Conservation (phyloP, 2,797 vertebrate species). For the Avahi laniger region DNA sequence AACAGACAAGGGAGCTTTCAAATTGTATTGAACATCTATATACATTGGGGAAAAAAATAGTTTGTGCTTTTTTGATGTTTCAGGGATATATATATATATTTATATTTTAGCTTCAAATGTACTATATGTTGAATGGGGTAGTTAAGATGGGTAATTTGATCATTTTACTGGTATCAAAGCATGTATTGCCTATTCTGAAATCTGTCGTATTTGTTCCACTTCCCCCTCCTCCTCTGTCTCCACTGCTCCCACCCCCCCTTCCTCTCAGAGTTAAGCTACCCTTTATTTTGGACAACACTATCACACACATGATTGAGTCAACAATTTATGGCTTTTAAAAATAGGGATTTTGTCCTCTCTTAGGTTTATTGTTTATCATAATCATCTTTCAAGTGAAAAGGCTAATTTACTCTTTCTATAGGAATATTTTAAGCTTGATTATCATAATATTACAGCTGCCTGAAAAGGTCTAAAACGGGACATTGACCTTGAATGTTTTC, state of each 20-base stretch:
- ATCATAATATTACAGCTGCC: slow-evolving; percentile 87
- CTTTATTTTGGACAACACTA: slow-evolving; percentile 67
- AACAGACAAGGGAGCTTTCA: slow-evolving; percentile 13
- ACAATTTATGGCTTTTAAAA: slow-evolving; percentile 75
- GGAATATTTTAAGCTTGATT: slow-evolving; percentile 88
- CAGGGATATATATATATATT: neutral
- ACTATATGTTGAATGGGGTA: neutral
- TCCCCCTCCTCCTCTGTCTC: neutral
- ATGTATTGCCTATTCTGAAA: slow-evolving; percentile 1
- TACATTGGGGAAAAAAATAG: neutral
- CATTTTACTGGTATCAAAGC: slow-evolving; percentile 6
- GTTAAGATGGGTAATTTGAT: slow-evolving; percentile 16
- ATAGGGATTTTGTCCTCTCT: slow-evolving; percentile 76
- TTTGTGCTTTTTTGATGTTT: neutral
- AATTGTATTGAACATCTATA: neutral
- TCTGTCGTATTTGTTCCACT: neutral
- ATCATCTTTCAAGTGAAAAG: slow-evolving; percentile 87
- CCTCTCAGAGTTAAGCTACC: neutral
- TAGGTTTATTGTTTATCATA: slow-evolving; percentile 85
- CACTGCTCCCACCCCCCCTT: accelerated
- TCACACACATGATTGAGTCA: slow-evolving; percentile 71
- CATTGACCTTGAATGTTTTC: slow-evolving; percentile 87
- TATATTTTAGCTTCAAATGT: neutral
- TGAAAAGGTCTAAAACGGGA: slow-evolving; percentile 87
- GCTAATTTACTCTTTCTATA: slow-evolving; percentile 88